Conservation (phyloP, 2,113 vertebrate genomes). For the Agapornis roseicollis region DNA sequence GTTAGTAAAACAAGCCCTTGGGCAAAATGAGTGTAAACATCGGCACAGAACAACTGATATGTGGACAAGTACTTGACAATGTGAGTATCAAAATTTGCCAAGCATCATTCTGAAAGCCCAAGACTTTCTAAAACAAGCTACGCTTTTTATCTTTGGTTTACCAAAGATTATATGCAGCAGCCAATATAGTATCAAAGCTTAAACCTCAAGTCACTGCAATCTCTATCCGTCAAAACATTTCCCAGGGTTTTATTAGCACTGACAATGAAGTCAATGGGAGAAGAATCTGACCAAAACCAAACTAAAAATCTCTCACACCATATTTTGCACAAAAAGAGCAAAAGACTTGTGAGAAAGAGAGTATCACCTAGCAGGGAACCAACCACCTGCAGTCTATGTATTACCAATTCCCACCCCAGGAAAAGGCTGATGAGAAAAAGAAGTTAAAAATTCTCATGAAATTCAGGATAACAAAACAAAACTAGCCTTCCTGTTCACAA, state of each 20-base stretch:
- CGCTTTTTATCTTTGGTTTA: slow-evolving; percentile 43
- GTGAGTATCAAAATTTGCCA: slow-evolving; percentile 34
- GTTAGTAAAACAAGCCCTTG: slow-evolving; percentile 51
- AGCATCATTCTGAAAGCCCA: slow-evolving; percentile 24
- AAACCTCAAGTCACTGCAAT: slow-evolving; percentile 28
- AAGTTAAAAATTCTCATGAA: not conserved
- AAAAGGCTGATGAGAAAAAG: not conserved
- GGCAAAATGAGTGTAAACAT: slow-evolving; percentile 56
- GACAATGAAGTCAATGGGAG: slow-evolving; percentile 1
- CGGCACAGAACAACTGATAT: slow-evolving; percentile 32
- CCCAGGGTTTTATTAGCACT: slow-evolving; percentile 51
- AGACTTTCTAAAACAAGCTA: slow-evolving; percentile 49
- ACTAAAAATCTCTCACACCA: not conserved
- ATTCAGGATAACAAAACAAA: not conserved
- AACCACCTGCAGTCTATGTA: not conserved
- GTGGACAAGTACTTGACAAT: slow-evolving; percentile 48
- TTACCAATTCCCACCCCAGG: not conserved
- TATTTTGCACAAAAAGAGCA: not conserved
- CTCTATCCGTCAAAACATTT: slow-evolving; percentile 23
- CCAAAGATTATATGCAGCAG: slow-evolving; percentile 30
- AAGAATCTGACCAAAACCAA: not conserved
- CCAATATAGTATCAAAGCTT: slow-evolving; percentile 18
- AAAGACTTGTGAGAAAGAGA: not conserved
- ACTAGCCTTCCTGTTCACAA: not conserved
- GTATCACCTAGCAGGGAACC: not conserved